A percentile compares a stretch with the other conserved stretches of the same genome.
Conservation (phyloP, 2,888 invertebrate genomes). For the Aleiodes testaceus region DNA sequence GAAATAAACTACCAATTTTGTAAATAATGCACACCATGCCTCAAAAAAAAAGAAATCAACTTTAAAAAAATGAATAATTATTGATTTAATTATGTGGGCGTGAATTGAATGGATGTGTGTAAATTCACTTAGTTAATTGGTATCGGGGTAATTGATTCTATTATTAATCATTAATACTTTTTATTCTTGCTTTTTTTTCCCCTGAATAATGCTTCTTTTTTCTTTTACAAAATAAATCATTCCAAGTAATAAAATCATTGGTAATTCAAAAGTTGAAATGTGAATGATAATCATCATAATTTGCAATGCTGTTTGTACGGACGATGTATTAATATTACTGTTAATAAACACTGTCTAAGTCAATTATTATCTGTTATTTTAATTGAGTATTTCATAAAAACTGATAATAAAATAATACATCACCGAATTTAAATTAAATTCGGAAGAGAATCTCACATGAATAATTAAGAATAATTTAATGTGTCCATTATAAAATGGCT, state of each 20-base stretch:
- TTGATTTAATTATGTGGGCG: too few relatives aligned
- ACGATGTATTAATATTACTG: conserved; percentile 61
- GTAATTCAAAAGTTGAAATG: background rate
- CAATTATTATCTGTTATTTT: conserved; percentile 48
- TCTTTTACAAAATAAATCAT: too few relatives aligned
- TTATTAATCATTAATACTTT: background rate
- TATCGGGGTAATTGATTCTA: conserved; percentile 10
- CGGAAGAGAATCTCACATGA: background rate
- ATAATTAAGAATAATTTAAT: conserved; percentile 31
- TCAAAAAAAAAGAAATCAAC: background rate
- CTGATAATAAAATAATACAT: conserved; percentile 7
- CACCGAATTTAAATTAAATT: conserved; percentile 14
- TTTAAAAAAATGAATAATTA: too few relatives aligned
- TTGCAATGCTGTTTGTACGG: conserved; percentile 50
- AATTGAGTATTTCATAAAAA: conserved; percentile 11
- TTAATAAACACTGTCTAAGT: conserved; percentile 68
- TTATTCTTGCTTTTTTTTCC: conserved; percentile 11
- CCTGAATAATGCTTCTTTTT: conserved; percentile 1
- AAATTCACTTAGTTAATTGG: background rate
- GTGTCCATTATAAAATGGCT: conserved; percentile 72
- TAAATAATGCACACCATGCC: conserved; percentile 13
- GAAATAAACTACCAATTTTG: conserved; percentile 28
- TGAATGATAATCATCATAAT: conserved; percentile 4
- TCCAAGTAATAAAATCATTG: too few relatives aligned
- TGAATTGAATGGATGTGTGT: conserved; percentile 1